Evolutionary conservation across 2,888 invertebrate genomes (phyloP), one percentile per base, ranked within the genome.

Genomic region (Dasypogon diadema): DNA sequence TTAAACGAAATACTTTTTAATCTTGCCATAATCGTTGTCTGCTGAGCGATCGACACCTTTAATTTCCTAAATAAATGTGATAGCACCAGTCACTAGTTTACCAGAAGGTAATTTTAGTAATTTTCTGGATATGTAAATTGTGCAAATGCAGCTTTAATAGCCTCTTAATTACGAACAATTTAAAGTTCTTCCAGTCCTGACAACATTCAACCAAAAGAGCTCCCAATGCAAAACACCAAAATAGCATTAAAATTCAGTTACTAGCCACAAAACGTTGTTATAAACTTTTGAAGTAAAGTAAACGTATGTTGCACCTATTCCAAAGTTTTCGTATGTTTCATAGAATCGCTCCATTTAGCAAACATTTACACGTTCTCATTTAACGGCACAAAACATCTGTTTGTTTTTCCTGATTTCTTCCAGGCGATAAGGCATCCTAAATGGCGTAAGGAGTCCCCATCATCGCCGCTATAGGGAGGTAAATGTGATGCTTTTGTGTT

Each of bases 321-420:
- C n/a, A 60, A 60, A 60, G 37, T 18, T 60, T 60, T 60, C 30
- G n/a, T 34, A 60, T 37, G 21, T 60, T 60, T 37, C 60, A 34
- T 37, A 42, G 46, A 22, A 48, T 65, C 70, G 82, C 68, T 86
- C 88, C 68, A 84, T 92, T 4, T 85, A 88, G 0, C 51, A 58
- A 63, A 63, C 48, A 74, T 74, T 74, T 56, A 56, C 74, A 74
- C 51, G 48, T n/a, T 74, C 51, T 60, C 56, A 60, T 56, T 63
- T 58, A 30, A 24, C 14, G 48, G 21, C 48, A 48, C 46, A 22
- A 55, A 74, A 58, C 74, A 74, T 60, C 60, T 74, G 74, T 74
- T 74, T 74, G 74, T 74, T 74, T 60, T 74, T 60, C 74, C 58
- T 60, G 74, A 74, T 74, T 74, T 63, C 74, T 74, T 74, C 74